A percentile compares a stretch with the other conserved stretches of the same genome.
phyloP scores from a whole-genome alignment of 2,888 invertebrate genomes.

The Drosophila subsilvestris region DNA sequence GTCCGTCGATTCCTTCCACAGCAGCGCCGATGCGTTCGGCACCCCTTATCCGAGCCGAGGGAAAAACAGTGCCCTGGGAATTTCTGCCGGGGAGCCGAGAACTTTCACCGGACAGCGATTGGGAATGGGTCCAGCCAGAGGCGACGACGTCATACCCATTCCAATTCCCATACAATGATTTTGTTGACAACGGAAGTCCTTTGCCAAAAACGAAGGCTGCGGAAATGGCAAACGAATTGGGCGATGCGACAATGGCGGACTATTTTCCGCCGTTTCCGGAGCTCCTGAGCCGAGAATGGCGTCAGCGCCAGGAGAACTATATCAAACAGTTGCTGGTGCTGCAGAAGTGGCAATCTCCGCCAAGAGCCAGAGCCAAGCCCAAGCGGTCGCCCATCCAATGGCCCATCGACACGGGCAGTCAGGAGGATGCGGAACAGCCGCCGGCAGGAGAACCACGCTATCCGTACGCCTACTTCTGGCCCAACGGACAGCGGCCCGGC shows the following conservation, averaged over 20 bases:
- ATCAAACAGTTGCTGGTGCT: conserved; percentile 49
- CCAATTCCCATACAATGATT: conserved; percentile 35
- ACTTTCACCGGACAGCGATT: conserved; percentile 12
- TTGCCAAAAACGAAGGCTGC: conserved; percentile 54
- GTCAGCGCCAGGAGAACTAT: conserved; percentile 33
- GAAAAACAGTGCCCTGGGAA: conserved; percentile 17
- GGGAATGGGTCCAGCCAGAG: conserved; percentile 31
- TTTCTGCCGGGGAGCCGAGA: conserved; percentile 33
- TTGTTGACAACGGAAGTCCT: conserved; percentile 57
- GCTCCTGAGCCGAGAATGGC: conserved; percentile 29
- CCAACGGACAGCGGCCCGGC: conserved; percentile 21
- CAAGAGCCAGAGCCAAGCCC: conserved; percentile 13
- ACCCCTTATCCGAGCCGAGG: conserved; percentile 39
- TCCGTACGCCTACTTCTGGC: conserved; percentile 30
- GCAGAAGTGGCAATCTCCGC: conserved; percentile 71
- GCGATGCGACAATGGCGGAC: conserved; percentile 5
- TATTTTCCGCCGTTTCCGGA: conserved; percentile 57
- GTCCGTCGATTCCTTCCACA: conserved; percentile 21
- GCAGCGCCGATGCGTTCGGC: conserved; percentile 53
- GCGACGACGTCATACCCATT: conserved; percentile 20
- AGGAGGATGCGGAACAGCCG: not conserved
- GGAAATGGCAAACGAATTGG: conserved; percentile 58
- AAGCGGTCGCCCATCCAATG: conserved; percentile 44
- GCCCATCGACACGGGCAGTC: conserved; percentile 11
- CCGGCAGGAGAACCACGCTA: conserved; percentile 23